These are phyloP conservation scores for Drosophila helvetica DNA, from an alignment of 2,888 invertebrate genomes.

Conservation along the genomic window DNA sequence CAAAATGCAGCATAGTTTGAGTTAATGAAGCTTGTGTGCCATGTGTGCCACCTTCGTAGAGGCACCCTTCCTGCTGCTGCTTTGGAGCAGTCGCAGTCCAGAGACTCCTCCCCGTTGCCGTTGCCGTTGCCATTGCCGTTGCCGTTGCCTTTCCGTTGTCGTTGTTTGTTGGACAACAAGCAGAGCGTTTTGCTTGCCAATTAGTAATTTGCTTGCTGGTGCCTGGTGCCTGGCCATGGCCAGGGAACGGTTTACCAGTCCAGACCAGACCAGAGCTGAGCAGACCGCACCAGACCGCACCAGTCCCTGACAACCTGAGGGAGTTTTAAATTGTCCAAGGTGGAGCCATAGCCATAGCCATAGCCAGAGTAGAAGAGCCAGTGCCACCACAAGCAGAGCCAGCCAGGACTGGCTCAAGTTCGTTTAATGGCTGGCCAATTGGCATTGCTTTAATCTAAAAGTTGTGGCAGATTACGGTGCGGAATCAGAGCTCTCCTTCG, in stretches of 20 bases:
- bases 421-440: slow-evolving; percentile 22
- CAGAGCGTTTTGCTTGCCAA: slow-evolving; percentile 77
- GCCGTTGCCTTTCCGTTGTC: slow-evolving; percentile 26
- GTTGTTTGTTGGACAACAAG: slow-evolving; percentile 74
- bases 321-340: slow-evolving; percentile 34
- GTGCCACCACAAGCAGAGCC: not conserved
- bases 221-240: not conserved
- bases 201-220: slow-evolving; percentile 73
- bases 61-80: slow-evolving; percentile 20
- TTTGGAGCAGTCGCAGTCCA: slow-evolving; percentile 15
- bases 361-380: not conserved
- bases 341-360: not conserved
- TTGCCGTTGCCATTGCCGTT: slow-evolving; percentile 28
- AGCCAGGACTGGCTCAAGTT: slow-evolving; percentile 1
- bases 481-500: not conserved
- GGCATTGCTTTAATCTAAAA: slow-evolving; percentile 31
- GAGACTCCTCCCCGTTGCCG: slow-evolving; percentile 19
- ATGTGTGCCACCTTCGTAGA: slow-evolving; percentile 48
- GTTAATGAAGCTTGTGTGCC: slow-evolving; percentile 73
- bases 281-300: slow-evolving; percentile 13
- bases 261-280: slow-evolving; percentile 2
- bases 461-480: slow-evolving; percentile 10
- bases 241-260: slow-evolving; percentile 32
- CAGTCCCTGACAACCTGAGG: slow-evolving; percentile 51
- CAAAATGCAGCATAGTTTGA: slow-evolving; percentile 78